These are phyloP conservation scores for Trachelipus rathkii DNA, from an alignment of 1,140 invertebrate species.

Conservation along the genomic window DNA sequence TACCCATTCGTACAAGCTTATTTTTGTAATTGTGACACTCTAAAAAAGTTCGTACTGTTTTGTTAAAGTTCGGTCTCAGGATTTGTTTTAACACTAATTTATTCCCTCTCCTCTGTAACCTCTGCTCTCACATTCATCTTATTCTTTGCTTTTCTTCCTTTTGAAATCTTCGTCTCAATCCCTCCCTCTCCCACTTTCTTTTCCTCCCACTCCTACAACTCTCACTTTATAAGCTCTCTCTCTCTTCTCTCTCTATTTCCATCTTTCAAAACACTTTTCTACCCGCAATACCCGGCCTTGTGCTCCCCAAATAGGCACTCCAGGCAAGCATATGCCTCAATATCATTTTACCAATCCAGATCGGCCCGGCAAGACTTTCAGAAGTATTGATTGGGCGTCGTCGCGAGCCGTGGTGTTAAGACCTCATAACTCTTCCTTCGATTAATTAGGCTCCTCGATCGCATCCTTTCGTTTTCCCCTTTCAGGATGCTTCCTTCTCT, in stretches of 20 bases:
- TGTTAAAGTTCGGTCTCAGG: not conserved
- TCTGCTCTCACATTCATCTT: not conserved
- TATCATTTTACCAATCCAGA: not conserved
- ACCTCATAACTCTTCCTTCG: not conserved
- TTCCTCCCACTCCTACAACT: not conserved
- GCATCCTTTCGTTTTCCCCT: not conserved
- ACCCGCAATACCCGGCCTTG: not conserved
- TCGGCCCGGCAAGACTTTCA: slow-evolving; percentile 4
- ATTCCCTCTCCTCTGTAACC: slow-evolving; percentile 1
- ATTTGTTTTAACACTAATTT: not conserved
- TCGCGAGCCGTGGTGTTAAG: not conserved
- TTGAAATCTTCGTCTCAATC: not conserved
- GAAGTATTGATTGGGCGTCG: slow-evolving; percentile 7
- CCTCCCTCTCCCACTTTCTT: not conserved
- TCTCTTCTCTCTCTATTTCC: not conserved
- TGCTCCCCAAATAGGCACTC: not conserved
- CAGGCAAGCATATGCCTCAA: not conserved
- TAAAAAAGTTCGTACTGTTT: no score
- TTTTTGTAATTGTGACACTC: not conserved
- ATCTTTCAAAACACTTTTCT: slow-evolving; percentile 4
- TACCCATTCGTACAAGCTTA: no score
- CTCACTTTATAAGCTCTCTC: no score
- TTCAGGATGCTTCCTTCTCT: not conserved
- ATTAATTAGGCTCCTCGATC: not conserved
- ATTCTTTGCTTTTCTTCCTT: not conserved